These are phyloP conservation scores for Macrosiphum euphorbiae DNA, from an alignment of 2,888 invertebrate genomes.

Conservation along the genomic window DNA sequence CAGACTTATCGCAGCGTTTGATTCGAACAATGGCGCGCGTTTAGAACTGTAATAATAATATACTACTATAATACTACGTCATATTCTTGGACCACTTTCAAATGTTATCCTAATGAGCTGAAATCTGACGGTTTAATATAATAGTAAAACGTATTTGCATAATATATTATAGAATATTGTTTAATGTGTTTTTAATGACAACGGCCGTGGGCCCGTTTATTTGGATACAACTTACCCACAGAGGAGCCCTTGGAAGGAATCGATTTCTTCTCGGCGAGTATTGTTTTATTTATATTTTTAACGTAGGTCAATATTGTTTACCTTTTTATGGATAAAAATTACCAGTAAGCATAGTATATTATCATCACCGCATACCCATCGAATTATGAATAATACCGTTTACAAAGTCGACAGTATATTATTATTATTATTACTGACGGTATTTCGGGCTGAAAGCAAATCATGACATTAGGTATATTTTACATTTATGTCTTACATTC, in stretches of 20 bases:
- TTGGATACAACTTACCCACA: not conserved
- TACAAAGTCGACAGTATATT: not conserved
- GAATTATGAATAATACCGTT: not conserved
- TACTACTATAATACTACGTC: not conserved
- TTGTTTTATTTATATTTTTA: not conserved
- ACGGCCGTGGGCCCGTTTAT: not conserved
- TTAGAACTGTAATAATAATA: not conserved
- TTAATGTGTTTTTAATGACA: not conserved
- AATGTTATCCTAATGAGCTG: not conserved
- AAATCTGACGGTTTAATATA: not conserved
- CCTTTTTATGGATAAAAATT: not conserved
- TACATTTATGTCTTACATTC: too few relatives aligned
- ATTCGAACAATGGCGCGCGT: not conserved
- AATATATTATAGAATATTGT: not conserved
- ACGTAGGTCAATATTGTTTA: not conserved
- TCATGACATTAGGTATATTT: not conserved
- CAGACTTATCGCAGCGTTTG: not conserved
- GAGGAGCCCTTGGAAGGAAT: not conserved
- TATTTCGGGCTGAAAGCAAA: not conserved
- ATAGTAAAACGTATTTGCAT: not conserved
- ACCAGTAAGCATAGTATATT: not conserved
- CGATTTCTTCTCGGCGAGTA: not conserved
- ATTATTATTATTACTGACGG: not conserved
- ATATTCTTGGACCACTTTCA: not conserved
- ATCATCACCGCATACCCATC: not conserved